Evolutionary conservation across 1,140 invertebrate species (phyloP).

Genomic region (Helicorthomorpha holstii): DNA sequence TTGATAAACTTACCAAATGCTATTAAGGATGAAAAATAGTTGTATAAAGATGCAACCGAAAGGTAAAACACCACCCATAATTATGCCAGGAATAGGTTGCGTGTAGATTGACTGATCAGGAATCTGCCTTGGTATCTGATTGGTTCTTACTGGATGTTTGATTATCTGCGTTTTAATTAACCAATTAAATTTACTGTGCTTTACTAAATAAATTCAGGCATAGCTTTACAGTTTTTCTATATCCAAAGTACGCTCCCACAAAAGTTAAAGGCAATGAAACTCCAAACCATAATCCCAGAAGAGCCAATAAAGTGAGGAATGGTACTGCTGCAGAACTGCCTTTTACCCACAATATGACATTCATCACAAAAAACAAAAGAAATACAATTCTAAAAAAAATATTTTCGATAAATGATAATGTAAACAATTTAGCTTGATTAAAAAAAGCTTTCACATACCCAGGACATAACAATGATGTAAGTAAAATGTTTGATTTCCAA

Average conservation of each 20-base stretch:
- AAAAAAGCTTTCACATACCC: conserved; percentile 41
- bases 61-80: conserved; percentile 96
- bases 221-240: conserved; percentile 71
- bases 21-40: conserved; percentile 97
- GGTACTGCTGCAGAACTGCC: conserved; percentile 89
- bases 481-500: conserved; percentile 94
- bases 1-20: conserved; percentile 56
- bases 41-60: conserved; percentile 99
- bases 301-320: conserved; percentile 92
- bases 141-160: conserved; percentile 92
- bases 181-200: conserved; percentile 5
- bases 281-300: conserved; percentile 90
- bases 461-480: conserved; percentile 89
- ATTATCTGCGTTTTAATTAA: conserved; percentile 42
- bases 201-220: background rate
- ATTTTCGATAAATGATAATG: background rate
- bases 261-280: conserved; percentile 97
- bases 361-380: conserved; percentile 87
- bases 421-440: background rate
- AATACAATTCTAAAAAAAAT: conserved; percentile 62
- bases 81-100: conserved; percentile 54
- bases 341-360: conserved; percentile 86
- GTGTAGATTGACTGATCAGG: conserved; percentile 96
- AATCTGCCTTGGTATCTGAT: conserved; percentile 96
- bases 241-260: conserved; percentile 95